These are phyloP conservation scores for Syngnathus scovelli DNA, from an alignment of 2,113 vertebrate species.

Conservation along the genomic window DNA sequence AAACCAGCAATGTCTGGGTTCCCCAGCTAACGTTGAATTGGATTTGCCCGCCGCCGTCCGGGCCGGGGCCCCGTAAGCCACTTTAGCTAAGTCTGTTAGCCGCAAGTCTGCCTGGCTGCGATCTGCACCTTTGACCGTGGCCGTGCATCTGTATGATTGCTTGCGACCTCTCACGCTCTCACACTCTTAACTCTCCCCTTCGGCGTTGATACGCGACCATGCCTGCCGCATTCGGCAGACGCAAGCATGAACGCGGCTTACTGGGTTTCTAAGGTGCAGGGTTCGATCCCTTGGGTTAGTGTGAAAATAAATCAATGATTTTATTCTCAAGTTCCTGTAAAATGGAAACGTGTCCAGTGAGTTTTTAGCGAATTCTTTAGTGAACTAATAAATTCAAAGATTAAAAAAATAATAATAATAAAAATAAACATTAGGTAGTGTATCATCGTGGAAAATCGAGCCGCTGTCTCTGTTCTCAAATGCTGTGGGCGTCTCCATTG, in stretches of 20 bases:
- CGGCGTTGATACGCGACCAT: not conserved
- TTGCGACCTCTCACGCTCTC: conserved; percentile 3
- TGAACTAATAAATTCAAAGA: too few relatives aligned
- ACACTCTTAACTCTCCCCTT: not conserved
- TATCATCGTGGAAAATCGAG: too few relatives aligned
- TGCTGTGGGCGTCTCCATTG: too few relatives aligned
- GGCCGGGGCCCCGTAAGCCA: conserved; percentile 61
- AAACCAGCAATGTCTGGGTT: conserved; percentile 1
- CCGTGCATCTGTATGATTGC: conserved; percentile 25
- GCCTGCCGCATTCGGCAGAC: not conserved
- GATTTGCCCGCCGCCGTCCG: conserved; percentile 61
- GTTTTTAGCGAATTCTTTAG: too few relatives aligned
- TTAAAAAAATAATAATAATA: too few relatives aligned
- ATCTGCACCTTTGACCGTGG: conserved; percentile 42
- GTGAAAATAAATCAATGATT: too few relatives aligned
- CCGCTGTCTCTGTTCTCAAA: too few relatives aligned
- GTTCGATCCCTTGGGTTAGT: too few relatives aligned
- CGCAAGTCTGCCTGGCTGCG: conserved; percentile 49
- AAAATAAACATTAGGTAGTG: too few relatives aligned
- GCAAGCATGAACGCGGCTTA: not conserved
- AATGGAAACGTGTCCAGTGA: too few relatives aligned
- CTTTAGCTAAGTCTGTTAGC: conserved; percentile 68
- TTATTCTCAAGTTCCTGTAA: too few relatives aligned
- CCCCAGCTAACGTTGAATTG: conserved; percentile 59
- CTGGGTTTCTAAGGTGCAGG: not conserved